Conservation (phyloP, 2,888 invertebrate genomes). For the Drosophila hamatofila region DNA sequence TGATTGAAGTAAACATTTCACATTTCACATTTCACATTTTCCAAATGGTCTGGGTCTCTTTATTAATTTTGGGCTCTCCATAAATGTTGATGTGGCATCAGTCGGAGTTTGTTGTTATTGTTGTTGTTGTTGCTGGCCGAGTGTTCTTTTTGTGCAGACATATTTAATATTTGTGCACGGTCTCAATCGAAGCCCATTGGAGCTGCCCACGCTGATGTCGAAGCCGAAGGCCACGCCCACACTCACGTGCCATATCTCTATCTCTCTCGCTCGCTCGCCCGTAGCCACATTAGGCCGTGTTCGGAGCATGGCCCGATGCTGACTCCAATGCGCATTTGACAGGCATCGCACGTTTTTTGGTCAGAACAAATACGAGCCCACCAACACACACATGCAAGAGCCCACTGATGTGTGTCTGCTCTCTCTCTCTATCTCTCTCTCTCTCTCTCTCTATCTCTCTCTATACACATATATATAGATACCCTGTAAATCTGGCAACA, state of each 20-base stretch:
- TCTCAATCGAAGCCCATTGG: constrained; percentile 26
- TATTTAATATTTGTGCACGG: constrained; percentile 64
- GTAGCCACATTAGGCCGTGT: constrained; percentile 10
- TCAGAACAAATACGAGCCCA: constrained; percentile 23
- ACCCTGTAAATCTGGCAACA: constrained; percentile 7
- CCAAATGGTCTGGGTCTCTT: not conserved
- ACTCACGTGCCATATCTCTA: not conserved
- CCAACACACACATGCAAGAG: not conserved
- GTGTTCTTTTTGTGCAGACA: constrained; percentile 34
- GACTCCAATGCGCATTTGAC: constrained; percentile 39
- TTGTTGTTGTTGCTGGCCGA: not conserved
- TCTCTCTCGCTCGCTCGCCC: not conserved
- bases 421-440: no score
- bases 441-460: no score
- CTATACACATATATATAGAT: no score
- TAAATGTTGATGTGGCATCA: no score
- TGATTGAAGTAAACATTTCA: constrained; percentile 4
- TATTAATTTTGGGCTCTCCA: constrained; percentile 4
- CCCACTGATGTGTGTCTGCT: not conserved
- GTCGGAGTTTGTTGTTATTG: no score
- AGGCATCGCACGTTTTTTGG: constrained; percentile 61
- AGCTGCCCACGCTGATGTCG: not conserved
- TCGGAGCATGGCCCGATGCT: not conserved
- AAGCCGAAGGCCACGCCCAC: not conserved
- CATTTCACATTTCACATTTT: not conserved